A percentile compares a stretch with the other conserved stretches of the same genome.
Conservation (phyloP, 2,888 invertebrate genomes). For the Mongoloraphidia duomilia region DNA sequence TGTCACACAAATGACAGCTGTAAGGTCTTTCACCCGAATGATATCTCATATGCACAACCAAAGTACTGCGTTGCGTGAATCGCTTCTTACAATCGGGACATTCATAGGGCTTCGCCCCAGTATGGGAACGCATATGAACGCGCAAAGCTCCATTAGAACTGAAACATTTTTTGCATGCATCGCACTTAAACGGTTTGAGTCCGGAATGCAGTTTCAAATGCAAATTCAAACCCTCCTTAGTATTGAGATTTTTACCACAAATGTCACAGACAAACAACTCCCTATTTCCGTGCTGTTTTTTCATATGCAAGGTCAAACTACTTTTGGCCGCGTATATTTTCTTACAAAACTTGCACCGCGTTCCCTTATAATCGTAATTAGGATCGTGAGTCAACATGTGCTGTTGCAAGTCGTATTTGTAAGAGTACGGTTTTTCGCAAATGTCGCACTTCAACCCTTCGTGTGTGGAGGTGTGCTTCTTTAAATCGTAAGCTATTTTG, state of each 20-base stretch:
- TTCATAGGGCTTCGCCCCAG: background rate
- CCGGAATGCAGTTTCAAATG: constrained; percentile 24
- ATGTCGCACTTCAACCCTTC: constrained; percentile 6
- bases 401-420: background rate
- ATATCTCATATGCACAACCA: constrained; percentile 12
- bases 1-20: constrained; percentile 9
- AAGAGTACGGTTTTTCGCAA: constrained; percentile 20
- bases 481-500: background rate
- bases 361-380: background rate
- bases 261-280: background rate
- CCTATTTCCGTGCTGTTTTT: background rate
- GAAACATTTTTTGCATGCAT: constrained; percentile 10
- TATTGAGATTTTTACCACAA: constrained; percentile 7
- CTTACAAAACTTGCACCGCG: constrained; percentile 30
- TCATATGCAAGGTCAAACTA: constrained; percentile 25
- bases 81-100: constrained; percentile 6
- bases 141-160: constrained; percentile 10
- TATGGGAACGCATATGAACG: constrained; percentile 10
- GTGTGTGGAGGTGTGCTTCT: constrained; percentile 12
- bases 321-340: constrained; percentile 25
- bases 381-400: constrained; percentile 28
- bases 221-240: constrained; percentile 22
- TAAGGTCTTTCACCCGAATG: constrained; percentile 22
- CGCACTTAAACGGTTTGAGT: constrained; percentile 12
- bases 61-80: constrained; percentile 13